A percentile compares a stretch with the other conserved stretches of the same genome.
Evolutionary conservation across 2,797 vertebrate genomes (phyloP).

Genomic region (Amblyraja radiata): DNA sequence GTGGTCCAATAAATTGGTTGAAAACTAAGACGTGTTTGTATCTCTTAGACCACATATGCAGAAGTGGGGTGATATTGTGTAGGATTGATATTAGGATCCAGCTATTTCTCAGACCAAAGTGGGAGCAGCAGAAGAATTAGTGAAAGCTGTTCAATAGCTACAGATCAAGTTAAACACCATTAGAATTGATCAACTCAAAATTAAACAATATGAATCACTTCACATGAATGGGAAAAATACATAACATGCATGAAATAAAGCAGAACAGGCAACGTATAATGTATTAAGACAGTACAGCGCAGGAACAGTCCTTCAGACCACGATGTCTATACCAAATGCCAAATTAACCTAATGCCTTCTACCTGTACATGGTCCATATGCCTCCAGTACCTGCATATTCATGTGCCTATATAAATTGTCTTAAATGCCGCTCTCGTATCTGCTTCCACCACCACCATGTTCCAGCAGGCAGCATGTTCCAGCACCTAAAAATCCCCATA

Average conservation of each 20-base stretch:
- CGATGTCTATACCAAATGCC: no score
- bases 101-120: neutral
- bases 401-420: no score
- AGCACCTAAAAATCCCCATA: no score
- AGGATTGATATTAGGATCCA: neutral
- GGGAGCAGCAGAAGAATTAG: neutral
- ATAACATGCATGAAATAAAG: neutral
- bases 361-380: no score
- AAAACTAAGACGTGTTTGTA: neutral
- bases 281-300: no score
- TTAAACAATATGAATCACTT: neutral
- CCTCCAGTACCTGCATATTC: no score
- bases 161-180: neutral
- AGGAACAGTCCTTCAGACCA: no score
- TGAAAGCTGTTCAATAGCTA: neutral
- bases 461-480: no score
- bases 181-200: neutral
- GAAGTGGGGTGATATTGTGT: neutral
- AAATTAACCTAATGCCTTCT: no score
- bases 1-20: neutral
- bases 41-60: neutral
- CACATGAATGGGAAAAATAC: neutral
- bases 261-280: neutral
- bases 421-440: no score
- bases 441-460: no score